phyloP scores from a whole-genome alignment of 2,888 invertebrate genomes.

The Mesorhabditis belari region DNA sequence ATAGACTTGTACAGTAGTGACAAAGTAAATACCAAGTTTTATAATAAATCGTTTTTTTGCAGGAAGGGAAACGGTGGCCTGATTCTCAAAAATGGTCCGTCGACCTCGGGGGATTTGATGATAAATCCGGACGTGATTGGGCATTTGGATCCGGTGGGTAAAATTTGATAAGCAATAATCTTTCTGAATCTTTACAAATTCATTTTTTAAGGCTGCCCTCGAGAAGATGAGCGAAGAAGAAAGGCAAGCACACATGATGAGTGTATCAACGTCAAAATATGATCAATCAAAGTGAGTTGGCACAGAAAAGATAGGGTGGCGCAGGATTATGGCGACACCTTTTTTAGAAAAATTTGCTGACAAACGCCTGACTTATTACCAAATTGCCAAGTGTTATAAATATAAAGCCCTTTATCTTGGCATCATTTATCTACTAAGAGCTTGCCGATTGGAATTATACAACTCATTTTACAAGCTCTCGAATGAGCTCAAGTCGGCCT shows the following conservation, averaged over 20 bases:
- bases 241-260: constrained; percentile 94
- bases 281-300: constrained; percentile 86
- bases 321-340: too few species aligned
- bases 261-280: constrained; percentile 91
- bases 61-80: constrained; percentile 33
- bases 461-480: too few species aligned
- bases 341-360: too few species aligned
- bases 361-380: too few species aligned
- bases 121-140: constrained; percentile 6
- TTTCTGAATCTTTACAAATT: background rate
- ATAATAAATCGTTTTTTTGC: constrained; percentile 1
- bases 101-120: constrained; percentile 10
- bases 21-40: too few species aligned
- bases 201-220: constrained; percentile 37
- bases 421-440: too few species aligned
- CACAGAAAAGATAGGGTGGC: too few species aligned
- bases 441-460: too few species aligned
- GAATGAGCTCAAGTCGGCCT: too few species aligned
- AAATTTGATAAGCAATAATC: background rate
- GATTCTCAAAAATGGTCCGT: constrained; percentile 14
- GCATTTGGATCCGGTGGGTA: constrained; percentile 24
- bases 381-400: too few species aligned
- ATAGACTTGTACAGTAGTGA: background rate
- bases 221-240: constrained; percentile 90
- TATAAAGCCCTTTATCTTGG: too few species aligned